Conservation (phyloP, 1,140 invertebrate genomes). For the Matsumurasca onukii region DNA sequence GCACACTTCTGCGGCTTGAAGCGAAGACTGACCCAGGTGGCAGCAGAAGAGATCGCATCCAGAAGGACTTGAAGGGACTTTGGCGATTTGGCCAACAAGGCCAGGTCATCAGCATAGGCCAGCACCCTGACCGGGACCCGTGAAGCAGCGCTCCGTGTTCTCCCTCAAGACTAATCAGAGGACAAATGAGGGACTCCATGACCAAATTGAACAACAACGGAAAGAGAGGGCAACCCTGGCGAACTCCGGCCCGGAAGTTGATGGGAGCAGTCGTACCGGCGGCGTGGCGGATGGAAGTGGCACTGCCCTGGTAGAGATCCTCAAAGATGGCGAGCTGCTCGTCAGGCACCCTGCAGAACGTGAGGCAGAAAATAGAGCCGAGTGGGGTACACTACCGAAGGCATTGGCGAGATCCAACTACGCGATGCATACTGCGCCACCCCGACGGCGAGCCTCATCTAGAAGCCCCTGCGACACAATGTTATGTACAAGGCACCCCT, state of each 20-base stretch:
- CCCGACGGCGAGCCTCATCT: no score
- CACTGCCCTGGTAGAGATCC: not conserved
- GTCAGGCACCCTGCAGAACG: no score
- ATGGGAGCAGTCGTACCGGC: not conserved
- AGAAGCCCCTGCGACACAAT: not conserved
- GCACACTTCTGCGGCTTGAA: not conserved
- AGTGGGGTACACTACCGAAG: not conserved
- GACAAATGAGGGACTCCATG: not conserved
- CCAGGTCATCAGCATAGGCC: not conserved
- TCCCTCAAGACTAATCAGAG: not conserved
- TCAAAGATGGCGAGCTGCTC: not conserved
- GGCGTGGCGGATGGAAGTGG: not conserved
- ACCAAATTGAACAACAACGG: not conserved
- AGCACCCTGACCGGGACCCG: not conserved
- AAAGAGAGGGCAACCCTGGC: not conserved
- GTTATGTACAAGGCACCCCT: not conserved
- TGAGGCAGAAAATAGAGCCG: not conserved
- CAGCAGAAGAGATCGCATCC: not conserved
- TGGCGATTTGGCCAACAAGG: not conserved
- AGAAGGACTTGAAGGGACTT: not conserved
- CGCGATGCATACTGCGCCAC: not conserved
- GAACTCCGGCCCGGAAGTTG: not conserved
- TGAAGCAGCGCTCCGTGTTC: not conserved
- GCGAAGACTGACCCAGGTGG: not conserved
- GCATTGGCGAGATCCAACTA: conserved; percentile 1